These are phyloP conservation scores for Palloptera scutellata DNA, from an alignment of 2,888 invertebrate genomes.

Conservation along the genomic window DNA sequence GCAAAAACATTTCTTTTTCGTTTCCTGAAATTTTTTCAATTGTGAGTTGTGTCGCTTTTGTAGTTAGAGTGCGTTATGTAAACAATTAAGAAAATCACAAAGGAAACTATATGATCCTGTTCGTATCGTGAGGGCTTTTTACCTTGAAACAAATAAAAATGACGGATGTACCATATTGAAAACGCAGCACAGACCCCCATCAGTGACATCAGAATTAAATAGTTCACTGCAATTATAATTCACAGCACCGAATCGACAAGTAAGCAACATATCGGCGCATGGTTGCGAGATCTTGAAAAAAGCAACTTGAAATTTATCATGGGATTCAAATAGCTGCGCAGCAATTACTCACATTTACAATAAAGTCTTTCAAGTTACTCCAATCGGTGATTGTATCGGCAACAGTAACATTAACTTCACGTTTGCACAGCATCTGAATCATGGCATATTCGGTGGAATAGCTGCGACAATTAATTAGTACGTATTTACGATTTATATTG, in stretches of 20 bases:
- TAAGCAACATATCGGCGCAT: conserved; percentile 74
- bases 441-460: conserved; percentile 40
- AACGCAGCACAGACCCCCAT: conserved; percentile 83
- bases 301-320: not conserved
- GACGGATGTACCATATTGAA: conserved; percentile 76
- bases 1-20: too few species aligned
- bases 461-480: conserved; percentile 25
- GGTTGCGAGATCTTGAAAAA: conserved; percentile 73
- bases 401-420: conserved; percentile 37
- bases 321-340: too few species aligned
- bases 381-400: conserved; percentile 39
- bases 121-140: conserved; percentile 15
- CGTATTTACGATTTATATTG: not conserved
- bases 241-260: conserved; percentile 73
- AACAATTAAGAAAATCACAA: too few species aligned
- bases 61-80: too few species aligned
- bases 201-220: conserved; percentile 78
- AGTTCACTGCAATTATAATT: conserved; percentile 70
- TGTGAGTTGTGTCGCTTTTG: too few species aligned
- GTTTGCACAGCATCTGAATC: conserved; percentile 44
- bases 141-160: conserved; percentile 38
- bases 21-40: too few species aligned
- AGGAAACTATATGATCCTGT: not conserved
- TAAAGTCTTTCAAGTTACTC: conserved; percentile 41
- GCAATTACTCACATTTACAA: conserved; percentile 34